Conservation (phyloP, 2,113 vertebrate genomes). For the Ia io region DNA sequence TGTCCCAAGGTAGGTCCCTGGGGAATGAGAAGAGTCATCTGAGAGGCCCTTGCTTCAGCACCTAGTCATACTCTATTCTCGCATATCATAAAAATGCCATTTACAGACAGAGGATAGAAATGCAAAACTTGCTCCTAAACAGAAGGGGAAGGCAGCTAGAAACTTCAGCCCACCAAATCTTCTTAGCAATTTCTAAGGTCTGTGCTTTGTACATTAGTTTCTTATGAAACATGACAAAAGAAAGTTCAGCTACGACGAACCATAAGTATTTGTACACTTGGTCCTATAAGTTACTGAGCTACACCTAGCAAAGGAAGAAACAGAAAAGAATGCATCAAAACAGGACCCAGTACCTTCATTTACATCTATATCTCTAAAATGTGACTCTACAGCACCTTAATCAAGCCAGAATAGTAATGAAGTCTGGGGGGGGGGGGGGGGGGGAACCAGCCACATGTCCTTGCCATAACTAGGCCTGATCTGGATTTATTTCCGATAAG, state of each 20-base stretch:
- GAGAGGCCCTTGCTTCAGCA: neutral
- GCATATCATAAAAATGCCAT: constrained; percentile 30
- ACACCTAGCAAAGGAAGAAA: constrained; percentile 28
- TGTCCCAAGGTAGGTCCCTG: neutral
- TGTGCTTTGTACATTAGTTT: constrained; percentile 38
- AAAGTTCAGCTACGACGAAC: neutral
- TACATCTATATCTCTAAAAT: neutral
- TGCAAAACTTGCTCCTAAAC: neutral
- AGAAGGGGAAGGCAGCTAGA: neutral
- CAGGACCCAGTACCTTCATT: neutral
- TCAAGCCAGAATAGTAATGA: constrained; percentile 44
- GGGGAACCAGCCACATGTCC: neutral
- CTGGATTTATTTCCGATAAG: constrained; percentile 37
- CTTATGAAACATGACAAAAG: constrained; percentile 50
- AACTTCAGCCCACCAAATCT: neutral
- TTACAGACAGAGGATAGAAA: constrained; percentile 38
- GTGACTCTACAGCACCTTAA: neutral
- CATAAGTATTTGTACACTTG: neutral
- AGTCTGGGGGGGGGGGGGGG: neutral
- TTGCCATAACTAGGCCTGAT: constrained; percentile 49
- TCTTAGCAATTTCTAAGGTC: neutral
- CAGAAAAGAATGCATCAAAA: neutral
- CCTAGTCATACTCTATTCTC: constrained; percentile 8
- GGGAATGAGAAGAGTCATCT: neutral
- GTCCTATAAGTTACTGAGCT: neutral